Evolutionary conservation across 2,113 vertebrate species (phyloP).

Genomic region (Athene noctua): DNA sequence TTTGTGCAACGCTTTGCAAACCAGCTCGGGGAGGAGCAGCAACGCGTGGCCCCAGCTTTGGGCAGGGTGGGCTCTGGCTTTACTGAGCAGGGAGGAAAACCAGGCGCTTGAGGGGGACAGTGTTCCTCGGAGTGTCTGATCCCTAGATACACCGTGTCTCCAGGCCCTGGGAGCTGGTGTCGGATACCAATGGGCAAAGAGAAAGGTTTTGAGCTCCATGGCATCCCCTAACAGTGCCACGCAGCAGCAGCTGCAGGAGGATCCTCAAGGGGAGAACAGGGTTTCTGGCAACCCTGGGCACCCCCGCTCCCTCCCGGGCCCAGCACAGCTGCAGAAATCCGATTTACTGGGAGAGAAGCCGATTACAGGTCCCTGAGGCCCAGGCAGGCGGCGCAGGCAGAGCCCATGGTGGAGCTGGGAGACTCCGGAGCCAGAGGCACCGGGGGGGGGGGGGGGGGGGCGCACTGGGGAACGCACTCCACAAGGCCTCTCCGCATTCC

Average conservation of each 20-base stretch:
- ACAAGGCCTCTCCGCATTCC: background rate
- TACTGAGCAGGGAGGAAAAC: background rate
- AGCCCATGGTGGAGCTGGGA: accelerated
- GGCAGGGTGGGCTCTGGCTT: accelerated
- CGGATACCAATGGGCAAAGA: background rate
- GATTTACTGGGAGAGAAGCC: background rate
- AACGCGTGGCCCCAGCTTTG: accelerated
- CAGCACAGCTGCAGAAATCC: background rate
- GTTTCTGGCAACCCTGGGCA: background rate
- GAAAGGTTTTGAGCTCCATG: too few relatives aligned
- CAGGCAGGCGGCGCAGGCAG: background rate
- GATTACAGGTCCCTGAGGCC: background rate
- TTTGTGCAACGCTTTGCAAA: background rate
- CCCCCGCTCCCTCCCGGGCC: background rate
- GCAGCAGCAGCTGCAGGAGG: background rate
- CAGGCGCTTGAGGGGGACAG: background rate
- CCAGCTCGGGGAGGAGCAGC: background rate
- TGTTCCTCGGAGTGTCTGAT: accelerated
- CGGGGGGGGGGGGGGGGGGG: accelerated
- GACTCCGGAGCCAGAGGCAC: accelerated
- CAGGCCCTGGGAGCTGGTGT: background rate
- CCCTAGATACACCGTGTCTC: background rate
- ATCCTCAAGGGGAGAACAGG: accelerated
- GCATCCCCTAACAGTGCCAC: accelerated
- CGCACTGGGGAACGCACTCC: accelerated